Evolutionary conservation across 2,888 invertebrate genomes (phyloP).

Genomic region (Cephus runcator): DNA sequence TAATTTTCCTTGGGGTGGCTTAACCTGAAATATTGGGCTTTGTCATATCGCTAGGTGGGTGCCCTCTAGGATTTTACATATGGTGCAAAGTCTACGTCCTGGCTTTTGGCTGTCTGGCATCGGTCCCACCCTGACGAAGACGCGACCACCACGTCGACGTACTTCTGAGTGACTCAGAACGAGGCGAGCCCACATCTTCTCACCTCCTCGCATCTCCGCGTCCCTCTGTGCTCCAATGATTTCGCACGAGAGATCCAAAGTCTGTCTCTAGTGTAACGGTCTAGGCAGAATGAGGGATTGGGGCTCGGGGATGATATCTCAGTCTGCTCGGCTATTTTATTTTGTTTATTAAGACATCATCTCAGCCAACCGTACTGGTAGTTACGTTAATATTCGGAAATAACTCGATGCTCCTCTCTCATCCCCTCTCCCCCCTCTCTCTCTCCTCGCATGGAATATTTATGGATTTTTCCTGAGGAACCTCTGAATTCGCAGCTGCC

Average conservation of each 20-base stretch:
- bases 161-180: not conserved
- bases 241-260: not conserved
- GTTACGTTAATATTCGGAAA: constrained; percentile 3
- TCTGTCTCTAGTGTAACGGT: not conserved
- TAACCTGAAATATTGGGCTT: not conserved
- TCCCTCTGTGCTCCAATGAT: not conserved
- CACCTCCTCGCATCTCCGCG: not conserved
- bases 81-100: not conserved
- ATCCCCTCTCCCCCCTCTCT: not conserved
- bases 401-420: not conserved
- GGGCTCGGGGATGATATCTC: not conserved
- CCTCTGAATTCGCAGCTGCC: not conserved
- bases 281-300: not conserved
- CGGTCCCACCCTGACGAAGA: not conserved
- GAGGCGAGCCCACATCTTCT: not conserved
- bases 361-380: not conserved
- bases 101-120: not conserved
- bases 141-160: not conserved
- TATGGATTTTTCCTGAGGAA: not conserved
- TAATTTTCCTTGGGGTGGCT: not conserved
- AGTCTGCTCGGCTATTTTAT: not conserved
- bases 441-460: not conserved
- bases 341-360: not conserved
- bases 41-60: not conserved
- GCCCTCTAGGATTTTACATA: not conserved